These are phyloP conservation scores for Erpornis zantholeuca DNA, from an alignment of 2,113 vertebrate species.

Conservation along the genomic window DNA sequence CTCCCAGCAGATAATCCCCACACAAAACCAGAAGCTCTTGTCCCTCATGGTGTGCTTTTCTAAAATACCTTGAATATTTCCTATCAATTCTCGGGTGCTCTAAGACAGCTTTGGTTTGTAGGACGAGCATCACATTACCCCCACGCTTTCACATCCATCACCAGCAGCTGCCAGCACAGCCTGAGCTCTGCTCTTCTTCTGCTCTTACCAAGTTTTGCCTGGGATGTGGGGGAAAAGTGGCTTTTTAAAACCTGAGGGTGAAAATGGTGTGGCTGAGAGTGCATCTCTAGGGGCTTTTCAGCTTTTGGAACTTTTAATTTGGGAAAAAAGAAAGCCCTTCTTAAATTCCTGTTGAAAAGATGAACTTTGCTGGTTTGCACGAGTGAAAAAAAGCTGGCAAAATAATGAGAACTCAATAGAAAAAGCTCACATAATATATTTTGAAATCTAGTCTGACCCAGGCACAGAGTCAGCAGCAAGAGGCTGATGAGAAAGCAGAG, in stretches of 20 bases:
- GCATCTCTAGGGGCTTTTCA: not conserved
- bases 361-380: not conserved
- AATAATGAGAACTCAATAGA: not conserved
- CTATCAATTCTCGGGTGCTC: not conserved
- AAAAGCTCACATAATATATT: not conserved
- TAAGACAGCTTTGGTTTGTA: not conserved
- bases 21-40: not conserved
- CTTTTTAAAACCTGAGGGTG: not conserved
- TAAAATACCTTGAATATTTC: constrained; percentile 18
- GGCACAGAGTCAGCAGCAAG: not conserved
- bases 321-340: not conserved
- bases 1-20: not conserved
- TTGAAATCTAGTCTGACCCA: not conserved
- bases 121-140: not conserved
- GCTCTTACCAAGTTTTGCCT: not conserved
- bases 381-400: not conserved
- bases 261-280: not conserved
- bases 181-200: not conserved
- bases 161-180: not conserved
- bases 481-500: not conserved
- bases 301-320: too few species aligned
- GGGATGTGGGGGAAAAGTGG: not conserved
- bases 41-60: not conserved
- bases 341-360: not conserved
- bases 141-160: not conserved